Evolutionary conservation across 2,797 vertebrate species (phyloP), one percentile per base, ranked within the genome.

Genomic region (Perodicticus potto): DNA sequence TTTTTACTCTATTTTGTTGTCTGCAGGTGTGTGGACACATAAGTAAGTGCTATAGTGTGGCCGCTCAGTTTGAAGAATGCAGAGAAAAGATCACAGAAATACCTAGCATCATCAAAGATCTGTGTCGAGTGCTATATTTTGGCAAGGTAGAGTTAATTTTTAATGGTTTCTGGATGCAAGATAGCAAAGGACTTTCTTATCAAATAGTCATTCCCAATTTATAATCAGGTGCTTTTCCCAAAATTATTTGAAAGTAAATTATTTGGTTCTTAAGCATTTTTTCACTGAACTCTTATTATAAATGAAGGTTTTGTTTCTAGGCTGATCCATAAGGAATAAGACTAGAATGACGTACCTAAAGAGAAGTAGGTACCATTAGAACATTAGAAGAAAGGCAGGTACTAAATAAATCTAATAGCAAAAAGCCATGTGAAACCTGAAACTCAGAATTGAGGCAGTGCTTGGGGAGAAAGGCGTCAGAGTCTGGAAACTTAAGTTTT

Each of bases 1-100:
- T 59, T 43, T 12, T 53, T 49, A 17, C 34, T 43, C 4, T 13
- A 1, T 63, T 86, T 17, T 61, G 22, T 96, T 91, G 17, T 92
- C 93, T 86, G 5, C 97, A 99, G 99, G 99, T 99, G 53, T 99
- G 99, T 98, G 99, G 99, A 74, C 99, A 99, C 98, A 98, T 99
- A 98, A 99, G 99, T 97, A 99, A 98, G 96, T 99, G 99, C 98
- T 99, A 99, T 95, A 99, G 99, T 16, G 99, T 99, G 3, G 99
- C 99, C 17, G 99, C 99, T 69, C 99, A 99, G 98, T 99, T 99
- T 98, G 99, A 99, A 97, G 99, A 99, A 45, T 99, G 99, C 98
- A 98, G 99, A 96, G 99, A 99, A 97, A 99, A 99, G 98, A 99
- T 99, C 86, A 99, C 99, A 12, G 99, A 99, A 98, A 99, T 99